phyloP scores from a whole-genome alignment of 2,888 invertebrate genomes.

The Alcis repandata region DNA sequence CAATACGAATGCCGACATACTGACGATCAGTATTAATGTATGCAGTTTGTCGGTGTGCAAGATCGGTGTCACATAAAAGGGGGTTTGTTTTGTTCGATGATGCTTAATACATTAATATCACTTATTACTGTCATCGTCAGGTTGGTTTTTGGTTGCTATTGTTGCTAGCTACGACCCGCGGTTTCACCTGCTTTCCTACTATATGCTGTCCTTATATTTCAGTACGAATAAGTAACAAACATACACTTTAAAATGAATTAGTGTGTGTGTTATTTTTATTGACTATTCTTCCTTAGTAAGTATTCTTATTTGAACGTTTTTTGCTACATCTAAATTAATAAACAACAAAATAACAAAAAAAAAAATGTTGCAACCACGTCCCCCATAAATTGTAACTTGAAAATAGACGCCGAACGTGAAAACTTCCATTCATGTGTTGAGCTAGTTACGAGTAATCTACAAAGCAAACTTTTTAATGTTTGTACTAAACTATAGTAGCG shows the following conservation, averaged over 20 bases:
- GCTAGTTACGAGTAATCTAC: slow-evolving; percentile 29
- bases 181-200: no score
- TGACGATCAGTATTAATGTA: slow-evolving; percentile 21
- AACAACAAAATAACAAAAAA: not conserved
- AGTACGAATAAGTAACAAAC: no score
- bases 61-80: not conserved
- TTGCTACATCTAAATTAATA: no score
- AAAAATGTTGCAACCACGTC: slow-evolving; percentile 1
- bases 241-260: no score
- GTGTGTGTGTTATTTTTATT: no score
- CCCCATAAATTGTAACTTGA: slow-evolving; percentile 10
- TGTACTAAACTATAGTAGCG: slow-evolving; percentile 24
- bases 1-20: slow-evolving; percentile 21
- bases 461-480: slow-evolving; percentile 31
- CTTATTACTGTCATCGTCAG: not conserved
- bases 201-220: no score
- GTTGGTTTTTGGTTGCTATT: not conserved
- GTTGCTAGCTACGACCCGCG: no score
- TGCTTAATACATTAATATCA: not conserved
- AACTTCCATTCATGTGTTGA: slow-evolving; percentile 20
- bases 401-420: slow-evolving; percentile 7
- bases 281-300: no score
- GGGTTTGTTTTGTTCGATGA: slow-evolving; percentile 2
- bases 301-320: no score
- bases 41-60: slow-evolving; percentile 13